Evolutionary conservation across 1,140 invertebrate species (phyloP).

Genomic region (Panagrolaimus sp.): DNA sequence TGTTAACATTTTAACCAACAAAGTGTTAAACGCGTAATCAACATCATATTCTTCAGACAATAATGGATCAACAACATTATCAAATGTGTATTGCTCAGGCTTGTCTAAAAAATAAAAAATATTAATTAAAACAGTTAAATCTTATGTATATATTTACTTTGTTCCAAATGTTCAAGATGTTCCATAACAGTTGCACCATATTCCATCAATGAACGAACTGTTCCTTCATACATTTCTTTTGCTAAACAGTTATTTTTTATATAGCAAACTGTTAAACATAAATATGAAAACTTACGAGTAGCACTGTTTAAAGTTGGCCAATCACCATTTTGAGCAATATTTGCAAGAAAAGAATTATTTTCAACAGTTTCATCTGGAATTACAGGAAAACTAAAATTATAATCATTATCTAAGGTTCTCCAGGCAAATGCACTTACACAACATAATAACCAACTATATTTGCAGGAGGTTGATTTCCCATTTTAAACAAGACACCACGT

Average conservation of each 20-base stretch:
- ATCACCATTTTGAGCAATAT: slow-evolving; percentile 49
- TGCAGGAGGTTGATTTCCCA: slow-evolving; percentile 36
- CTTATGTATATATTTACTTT: neutral
- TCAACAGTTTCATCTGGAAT: slow-evolving; percentile 55
- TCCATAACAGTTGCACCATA: slow-evolving; percentile 52
- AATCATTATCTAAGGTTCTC: neutral
- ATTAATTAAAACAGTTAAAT: too few species aligned
- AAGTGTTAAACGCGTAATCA: slow-evolving; percentile 52
- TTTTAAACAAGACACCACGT: slow-evolving; percentile 38
- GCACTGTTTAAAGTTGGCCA: slow-evolving; percentile 48
- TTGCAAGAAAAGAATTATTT: slow-evolving; percentile 49
- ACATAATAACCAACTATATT: slow-evolving; percentile 46
- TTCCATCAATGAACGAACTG: slow-evolving; percentile 51
- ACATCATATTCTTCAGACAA: slow-evolving; percentile 52
- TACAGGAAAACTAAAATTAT: slow-evolving; percentile 46
- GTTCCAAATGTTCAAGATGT: slow-evolving; percentile 47
- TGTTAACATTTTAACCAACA: slow-evolving; percentile 54
- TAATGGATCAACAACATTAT: slow-evolving; percentile 48
- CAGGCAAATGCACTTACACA: slow-evolving; percentile 28
- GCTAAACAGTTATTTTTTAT: slow-evolving; percentile 30
- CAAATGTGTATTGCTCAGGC: slow-evolving; percentile 32
- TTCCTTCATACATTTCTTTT: slow-evolving; percentile 57
- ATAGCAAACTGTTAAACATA: too few species aligned
- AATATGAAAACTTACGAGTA: slow-evolving; percentile 30
- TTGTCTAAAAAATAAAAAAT: neutral